Percentiles rank a stretch among this genome's conserved stretches.
Evolutionary conservation across 1,140 invertebrate species (phyloP).

Genomic region (Philotrypesis tridentata): DNA sequence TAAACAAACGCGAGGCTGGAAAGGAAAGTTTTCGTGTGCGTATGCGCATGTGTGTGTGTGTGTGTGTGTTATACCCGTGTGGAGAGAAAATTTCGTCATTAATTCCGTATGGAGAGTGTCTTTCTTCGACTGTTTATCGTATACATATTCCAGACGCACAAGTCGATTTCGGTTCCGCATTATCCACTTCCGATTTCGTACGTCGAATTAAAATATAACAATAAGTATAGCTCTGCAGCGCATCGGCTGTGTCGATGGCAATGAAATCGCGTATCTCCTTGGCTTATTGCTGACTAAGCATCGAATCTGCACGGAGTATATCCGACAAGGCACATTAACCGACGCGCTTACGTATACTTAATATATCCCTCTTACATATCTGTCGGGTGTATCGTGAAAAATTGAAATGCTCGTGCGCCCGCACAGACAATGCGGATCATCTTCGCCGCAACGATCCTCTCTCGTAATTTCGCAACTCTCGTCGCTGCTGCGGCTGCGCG

Average conservation of each 20-base stretch:
- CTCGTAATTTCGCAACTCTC: neutral
- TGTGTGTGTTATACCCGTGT: too few species aligned
- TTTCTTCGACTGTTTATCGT: neutral
- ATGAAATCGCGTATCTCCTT: neutral
- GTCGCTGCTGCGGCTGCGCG: too few species aligned
- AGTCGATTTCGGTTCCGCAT: neutral
- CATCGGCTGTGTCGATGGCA: too few species aligned
- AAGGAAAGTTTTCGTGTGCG: conserved; percentile 30
- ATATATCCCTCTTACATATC: too few species aligned
- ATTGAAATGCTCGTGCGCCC: neutral
- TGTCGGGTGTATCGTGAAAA: too few species aligned
- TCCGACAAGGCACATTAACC: neutral
- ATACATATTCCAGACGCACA: too few species aligned
- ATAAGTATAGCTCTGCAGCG: too few species aligned
- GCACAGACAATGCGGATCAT: neutral
- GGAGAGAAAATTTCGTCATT: conserved; percentile 35
- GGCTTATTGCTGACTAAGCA: neutral
- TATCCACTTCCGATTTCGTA: neutral
- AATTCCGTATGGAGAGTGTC: neutral
- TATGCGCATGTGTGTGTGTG: too few species aligned
- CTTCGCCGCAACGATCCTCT: neutral
- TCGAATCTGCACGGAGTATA: neutral
- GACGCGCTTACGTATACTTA: too few species aligned
- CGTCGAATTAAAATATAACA: too few species aligned
- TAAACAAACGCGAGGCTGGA: conserved; percentile 27